Evolutionary conservation across 2,797 vertebrate genomes (phyloP).

Genomic region (Luscinia megarhynchos): DNA sequence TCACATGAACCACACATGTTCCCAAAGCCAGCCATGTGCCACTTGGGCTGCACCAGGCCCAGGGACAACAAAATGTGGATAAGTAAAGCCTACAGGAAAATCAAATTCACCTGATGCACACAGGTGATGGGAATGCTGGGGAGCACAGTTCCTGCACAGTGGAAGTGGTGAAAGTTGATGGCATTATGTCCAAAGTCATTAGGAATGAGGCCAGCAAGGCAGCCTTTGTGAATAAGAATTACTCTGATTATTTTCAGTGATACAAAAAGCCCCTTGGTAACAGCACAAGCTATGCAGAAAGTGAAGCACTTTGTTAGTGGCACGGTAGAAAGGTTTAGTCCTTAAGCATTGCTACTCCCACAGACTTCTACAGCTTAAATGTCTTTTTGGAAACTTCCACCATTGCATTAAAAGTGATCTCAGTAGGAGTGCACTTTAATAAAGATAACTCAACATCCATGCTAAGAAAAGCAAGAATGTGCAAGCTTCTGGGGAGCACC

Average conservation of each 20-base stretch:
- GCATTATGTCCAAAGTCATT: neutral
- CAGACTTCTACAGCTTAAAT: neutral
- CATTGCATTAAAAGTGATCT: neutral
- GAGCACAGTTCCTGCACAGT: neutral
- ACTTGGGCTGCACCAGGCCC: neutral
- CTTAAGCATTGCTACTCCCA: neutral
- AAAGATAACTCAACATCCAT: neutral
- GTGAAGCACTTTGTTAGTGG: neutral
- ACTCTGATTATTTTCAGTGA: neutral
- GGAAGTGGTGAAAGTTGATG: neutral
- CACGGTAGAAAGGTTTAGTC: neutral
- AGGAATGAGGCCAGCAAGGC: neutral
- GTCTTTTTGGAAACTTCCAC: neutral
- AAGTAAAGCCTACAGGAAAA: neutral
- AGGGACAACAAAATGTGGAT: neutral
- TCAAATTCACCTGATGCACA: neutral
- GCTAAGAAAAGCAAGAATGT: neutral
- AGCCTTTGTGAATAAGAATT: neutral
- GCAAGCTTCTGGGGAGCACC: neutral
- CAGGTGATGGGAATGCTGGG: neutral
- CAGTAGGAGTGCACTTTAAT: neutral
- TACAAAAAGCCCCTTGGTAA: neutral
- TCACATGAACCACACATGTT: rapidly evolving
- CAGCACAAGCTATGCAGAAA: neutral
- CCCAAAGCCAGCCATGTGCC: neutral